Conservation (phyloP, 2,888 invertebrate species). For the Eupelmus urozonus region DNA sequence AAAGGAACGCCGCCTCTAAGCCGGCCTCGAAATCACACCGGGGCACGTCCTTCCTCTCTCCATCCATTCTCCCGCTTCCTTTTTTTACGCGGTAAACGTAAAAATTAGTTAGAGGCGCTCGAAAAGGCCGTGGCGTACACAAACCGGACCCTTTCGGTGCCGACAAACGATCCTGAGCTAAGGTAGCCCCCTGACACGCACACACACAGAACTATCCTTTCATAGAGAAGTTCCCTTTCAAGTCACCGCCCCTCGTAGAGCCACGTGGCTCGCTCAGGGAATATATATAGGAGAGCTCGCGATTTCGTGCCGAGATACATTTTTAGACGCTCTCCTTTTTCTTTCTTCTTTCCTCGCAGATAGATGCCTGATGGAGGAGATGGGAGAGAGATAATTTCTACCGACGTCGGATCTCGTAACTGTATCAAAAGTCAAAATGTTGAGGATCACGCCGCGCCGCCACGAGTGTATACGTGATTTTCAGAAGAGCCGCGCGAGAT, state of each 20-base stretch:
- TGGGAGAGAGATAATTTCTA: slow-evolving; percentile 46
- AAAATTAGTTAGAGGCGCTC: slow-evolving; percentile 57
- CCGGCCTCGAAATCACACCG: slow-evolving; percentile 46
- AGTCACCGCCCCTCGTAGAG: slow-evolving; percentile 71
- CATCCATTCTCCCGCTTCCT: neutral
- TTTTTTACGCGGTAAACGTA: slow-evolving; percentile 47
- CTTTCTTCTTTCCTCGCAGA: slow-evolving; percentile 41
- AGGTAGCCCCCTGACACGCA: slow-evolving; percentile 67
- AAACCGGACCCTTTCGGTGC: slow-evolving; percentile 54
- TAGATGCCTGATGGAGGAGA: slow-evolving; percentile 24
- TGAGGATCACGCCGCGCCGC: slow-evolving; percentile 16
- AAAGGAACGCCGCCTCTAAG: slow-evolving; percentile 39
- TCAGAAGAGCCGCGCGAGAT: neutral
- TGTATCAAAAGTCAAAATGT: slow-evolving; percentile 49
- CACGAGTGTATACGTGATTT: slow-evolving; percentile 48
- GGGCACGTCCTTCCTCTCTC: slow-evolving; percentile 41
- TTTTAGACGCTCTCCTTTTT: slow-evolving; percentile 5
- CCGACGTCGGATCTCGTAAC: slow-evolving; percentile 50
- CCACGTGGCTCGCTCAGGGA: slow-evolving; percentile 17
- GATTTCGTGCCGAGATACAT: slow-evolving; percentile 50
- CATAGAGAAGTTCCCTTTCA: slow-evolving; percentile 74
- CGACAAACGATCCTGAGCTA: slow-evolving; percentile 71
- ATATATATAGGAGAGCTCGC: slow-evolving; percentile 15
- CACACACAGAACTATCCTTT: slow-evolving; percentile 67
- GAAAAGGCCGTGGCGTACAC: neutral